phyloP scores from a whole-genome alignment of 2,113 vertebrate species.

The Progne subis region DNA sequence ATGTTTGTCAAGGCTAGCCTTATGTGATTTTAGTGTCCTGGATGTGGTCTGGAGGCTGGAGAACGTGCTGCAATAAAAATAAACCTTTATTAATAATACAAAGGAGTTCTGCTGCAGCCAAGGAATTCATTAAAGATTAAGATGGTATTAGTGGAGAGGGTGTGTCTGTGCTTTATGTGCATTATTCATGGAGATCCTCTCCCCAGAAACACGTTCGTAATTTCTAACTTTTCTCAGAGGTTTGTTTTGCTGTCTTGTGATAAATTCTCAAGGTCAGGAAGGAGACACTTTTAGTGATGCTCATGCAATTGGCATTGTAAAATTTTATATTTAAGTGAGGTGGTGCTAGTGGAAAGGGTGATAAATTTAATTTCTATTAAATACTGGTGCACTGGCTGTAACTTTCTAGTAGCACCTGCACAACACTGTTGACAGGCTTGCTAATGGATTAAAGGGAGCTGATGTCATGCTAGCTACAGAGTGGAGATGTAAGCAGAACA shows the following conservation, averaged over 20 bases:
- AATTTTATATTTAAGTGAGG: not conserved
- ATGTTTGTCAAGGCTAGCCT: not conserved
- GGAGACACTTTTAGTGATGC: not conserved
- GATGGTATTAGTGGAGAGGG: not conserved
- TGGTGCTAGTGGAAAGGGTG: not conserved
- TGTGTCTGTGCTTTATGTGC: not conserved
- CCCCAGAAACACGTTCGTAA: not conserved
- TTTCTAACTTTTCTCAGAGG: not conserved
- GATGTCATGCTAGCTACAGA: not conserved
- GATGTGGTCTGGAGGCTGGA: not conserved
- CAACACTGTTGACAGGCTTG: not conserved
- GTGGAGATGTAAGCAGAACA: not conserved
- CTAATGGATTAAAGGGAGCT: not conserved
- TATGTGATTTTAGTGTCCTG: not conserved
- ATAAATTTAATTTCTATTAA: conserved; percentile 17
- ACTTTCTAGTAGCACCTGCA: not conserved
- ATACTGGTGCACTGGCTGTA: not conserved
- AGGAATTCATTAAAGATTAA: not conserved
- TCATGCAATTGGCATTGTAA: not conserved
- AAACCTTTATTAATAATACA: conserved; percentile 14
- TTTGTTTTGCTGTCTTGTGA: not conserved
- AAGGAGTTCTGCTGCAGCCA: not conserved
- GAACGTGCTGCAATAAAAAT: not conserved
- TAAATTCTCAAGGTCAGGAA: not conserved
- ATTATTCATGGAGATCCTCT: not conserved